Conservation (phyloP, 2,113 vertebrate genomes). For the Etheostoma cragini region DNA sequence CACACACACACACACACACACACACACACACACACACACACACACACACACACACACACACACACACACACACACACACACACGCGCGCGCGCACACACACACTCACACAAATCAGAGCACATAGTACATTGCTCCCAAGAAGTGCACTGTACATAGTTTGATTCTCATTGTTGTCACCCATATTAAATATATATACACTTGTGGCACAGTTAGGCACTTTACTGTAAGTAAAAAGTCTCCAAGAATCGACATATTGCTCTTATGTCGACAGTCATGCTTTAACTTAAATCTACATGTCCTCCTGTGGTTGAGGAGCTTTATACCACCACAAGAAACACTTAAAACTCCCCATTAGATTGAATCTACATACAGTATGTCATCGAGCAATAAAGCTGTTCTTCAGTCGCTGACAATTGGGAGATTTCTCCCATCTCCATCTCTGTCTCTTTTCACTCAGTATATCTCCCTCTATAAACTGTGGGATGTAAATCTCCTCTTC, state of each 20-base stretch:
- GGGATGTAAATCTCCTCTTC: not conserved
- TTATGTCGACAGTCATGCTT: not conserved
- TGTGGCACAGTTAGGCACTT: conserved; percentile 11
- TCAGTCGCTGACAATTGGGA: not conserved
- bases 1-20: not conserved
- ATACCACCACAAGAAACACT: conserved; percentile 10
- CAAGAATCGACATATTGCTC: not conserved
- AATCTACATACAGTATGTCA: conserved; percentile 27
- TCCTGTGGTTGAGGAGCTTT: conserved; percentile 1
- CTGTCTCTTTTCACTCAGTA: conserved; percentile 16
- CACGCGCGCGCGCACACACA: too few species aligned
- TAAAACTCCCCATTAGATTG: conserved; percentile 8
- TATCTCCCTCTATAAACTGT: conserved; percentile 16
- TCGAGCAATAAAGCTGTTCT: conserved; percentile 6
- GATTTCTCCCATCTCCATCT: conserved; percentile 6
- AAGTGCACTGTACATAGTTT: not conserved
- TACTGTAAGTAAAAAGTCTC: conserved; percentile 5
- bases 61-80: too few species aligned
- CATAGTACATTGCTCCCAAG: not conserved
- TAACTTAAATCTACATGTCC: not conserved
- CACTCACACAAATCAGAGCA: not conserved
- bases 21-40: too few species aligned
- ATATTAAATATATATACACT: conserved; percentile 29
- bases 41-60: too few species aligned
- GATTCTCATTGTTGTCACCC: conserved; percentile 12